Conservation (phyloP, 2,797 vertebrate genomes). For the Bryconaethiops microstoma region DNA sequence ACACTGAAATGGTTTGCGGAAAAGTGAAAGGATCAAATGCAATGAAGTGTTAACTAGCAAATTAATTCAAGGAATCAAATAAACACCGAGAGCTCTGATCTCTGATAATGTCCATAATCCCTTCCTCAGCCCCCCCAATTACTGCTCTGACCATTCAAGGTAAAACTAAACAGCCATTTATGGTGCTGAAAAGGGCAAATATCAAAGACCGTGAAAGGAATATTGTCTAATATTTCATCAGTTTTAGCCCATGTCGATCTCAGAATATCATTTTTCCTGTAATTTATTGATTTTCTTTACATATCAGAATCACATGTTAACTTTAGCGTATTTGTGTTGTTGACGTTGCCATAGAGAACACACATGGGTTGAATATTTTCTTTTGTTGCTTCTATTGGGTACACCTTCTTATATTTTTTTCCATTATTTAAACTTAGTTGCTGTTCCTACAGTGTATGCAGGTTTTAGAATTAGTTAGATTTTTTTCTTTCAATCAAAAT, state of each 20-base stretch:
- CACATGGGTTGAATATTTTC: slow-evolving; percentile 82
- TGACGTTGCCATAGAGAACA: slow-evolving; percentile 86
- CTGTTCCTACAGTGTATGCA: slow-evolving; percentile 87
- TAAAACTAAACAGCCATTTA: slow-evolving; percentile 73
- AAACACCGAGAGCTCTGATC: slow-evolving; percentile 78
- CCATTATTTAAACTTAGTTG: slow-evolving; percentile 86
- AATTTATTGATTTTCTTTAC: slow-evolving; percentile 84
- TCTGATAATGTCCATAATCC: slow-evolving; percentile 75
- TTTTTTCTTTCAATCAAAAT: slow-evolving; percentile 88
- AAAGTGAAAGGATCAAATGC: slow-evolving; percentile 79
- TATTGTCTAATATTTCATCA: slow-evolving; percentile 83
- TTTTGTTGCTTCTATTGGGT: slow-evolving; percentile 83
- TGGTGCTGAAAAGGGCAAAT: slow-evolving; percentile 74
- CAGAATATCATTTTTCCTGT: slow-evolving; percentile 80
- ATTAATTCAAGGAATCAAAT: slow-evolving; percentile 70
- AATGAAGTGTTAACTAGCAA: slow-evolving; percentile 61
- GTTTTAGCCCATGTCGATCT: slow-evolving; percentile 85
- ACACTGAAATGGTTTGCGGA: slow-evolving; percentile 85
- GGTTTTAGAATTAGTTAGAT: slow-evolving; percentile 90
- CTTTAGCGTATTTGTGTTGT: slow-evolving; percentile 85
- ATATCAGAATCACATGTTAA: slow-evolving; percentile 85
- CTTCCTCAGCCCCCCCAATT: slow-evolving; percentile 76
- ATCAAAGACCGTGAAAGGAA: slow-evolving; percentile 80
- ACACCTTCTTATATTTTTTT: slow-evolving; percentile 79
- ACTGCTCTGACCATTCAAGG: slow-evolving; percentile 78